Base-by-base conservation (phyloP, 2,113 vertebrate species). In the Zapornia atra region DNA sequence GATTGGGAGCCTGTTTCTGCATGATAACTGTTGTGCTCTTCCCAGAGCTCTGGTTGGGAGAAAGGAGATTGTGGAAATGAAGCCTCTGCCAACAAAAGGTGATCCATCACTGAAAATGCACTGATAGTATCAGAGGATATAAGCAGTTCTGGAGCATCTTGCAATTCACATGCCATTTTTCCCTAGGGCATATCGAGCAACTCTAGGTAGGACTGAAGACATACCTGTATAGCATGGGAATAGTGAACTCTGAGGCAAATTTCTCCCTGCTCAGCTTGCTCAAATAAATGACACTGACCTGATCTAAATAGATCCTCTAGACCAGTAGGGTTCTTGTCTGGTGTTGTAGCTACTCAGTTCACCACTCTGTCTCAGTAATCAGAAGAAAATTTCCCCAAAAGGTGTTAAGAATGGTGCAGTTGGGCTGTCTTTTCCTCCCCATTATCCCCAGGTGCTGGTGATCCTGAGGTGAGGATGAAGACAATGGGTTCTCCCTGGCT, bases 391-490 rank as follows among this genome's bases (percentile, higher is more conserved):
- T 69, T 65, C 29, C 34, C 33, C 40, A 38, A 16, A 87, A 84
- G 3, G 5, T 36, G 22, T 29, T 80, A 15, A 44, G 15, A 22
- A 28, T 72, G 22, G 20, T 65, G 36, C 40, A 57, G 29, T 18
- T 83, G 72, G 44, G 33, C 59, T 56, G 24, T 36, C 22, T 80
- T 26, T 63, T 71, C 36, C 34, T 81, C 13, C 7, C 1, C 1
- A 0, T 48, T 60, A 19, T 56, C 38, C 64, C 29, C 34, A 34
- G 21, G 26, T 16, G 10, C 18, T 26, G 61, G 7, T 48, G 56
- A 26, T 63, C n/a, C 15, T 14, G 12, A 71, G 36, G 18, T 0
- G 0, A 65, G 17, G 9, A 11, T 13, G 42, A 64, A 22, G 80
- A 72, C 9, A 22, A 57, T 36, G 31, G 36, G 20, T 18, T 40